phyloP scores from a whole-genome alignment of 2,888 invertebrate genomes.

The Druceiella hillmani region DNA sequence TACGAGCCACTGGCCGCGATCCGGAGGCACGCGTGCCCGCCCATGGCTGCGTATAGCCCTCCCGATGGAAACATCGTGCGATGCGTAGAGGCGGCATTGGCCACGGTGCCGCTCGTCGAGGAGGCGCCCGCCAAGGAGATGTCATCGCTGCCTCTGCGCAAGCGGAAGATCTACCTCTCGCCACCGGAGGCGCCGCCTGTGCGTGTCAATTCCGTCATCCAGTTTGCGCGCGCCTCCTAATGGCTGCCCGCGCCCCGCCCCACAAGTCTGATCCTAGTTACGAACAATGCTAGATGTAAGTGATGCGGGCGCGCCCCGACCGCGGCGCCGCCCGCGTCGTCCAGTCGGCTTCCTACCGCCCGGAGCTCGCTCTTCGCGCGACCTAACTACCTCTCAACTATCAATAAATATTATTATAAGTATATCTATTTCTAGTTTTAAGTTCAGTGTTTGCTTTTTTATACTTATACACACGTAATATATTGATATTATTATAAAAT shows the following conservation, averaged over 20 bases:
- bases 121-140: constrained; percentile 36
- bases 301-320: too few species aligned
- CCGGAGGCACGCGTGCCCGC: constrained; percentile 37
- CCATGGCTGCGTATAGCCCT: constrained; percentile 37
- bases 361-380: too few species aligned
- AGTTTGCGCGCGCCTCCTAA: constrained; percentile 72
- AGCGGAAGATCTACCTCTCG: constrained; percentile 72
- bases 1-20: constrained; percentile 27
- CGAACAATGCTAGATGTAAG: too few species aligned
- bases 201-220: constrained; percentile 72
- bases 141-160: constrained; percentile 67
- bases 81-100: constrained; percentile 58
- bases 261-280: too few species aligned
- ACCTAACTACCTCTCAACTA: too few species aligned
- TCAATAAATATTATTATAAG: too few species aligned
- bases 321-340: too few species aligned
- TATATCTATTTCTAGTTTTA: too few species aligned
- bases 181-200: constrained; percentile 33
- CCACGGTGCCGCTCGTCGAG: constrained; percentile 47
- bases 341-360: too few species aligned
- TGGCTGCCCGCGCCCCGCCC: constrained; percentile 12
- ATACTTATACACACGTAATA: too few species aligned
- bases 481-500: too few species aligned
- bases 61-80: constrained; percentile 44
- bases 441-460: too few species aligned